phyloP scores from a whole-genome alignment of 2,797 vertebrate species.

The Xenentodon cancila region DNA sequence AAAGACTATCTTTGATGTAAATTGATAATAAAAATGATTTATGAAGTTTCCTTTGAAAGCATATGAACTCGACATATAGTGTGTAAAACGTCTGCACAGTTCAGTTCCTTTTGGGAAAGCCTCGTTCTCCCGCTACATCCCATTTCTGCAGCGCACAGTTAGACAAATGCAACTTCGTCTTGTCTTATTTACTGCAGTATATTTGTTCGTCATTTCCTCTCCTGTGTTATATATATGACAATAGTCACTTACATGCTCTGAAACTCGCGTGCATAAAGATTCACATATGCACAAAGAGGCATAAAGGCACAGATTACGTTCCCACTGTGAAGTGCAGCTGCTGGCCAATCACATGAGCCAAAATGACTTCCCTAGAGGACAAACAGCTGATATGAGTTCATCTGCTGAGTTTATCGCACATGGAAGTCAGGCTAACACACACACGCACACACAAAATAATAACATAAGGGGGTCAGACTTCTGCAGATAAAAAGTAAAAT shows the following conservation, averaged over 20 bases:
- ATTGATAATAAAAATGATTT: slow-evolving; percentile 10
- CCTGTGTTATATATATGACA: neutral
- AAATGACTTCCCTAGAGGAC: slow-evolving; percentile 49
- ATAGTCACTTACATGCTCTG: neutral
- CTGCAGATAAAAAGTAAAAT: slow-evolving; percentile 26
- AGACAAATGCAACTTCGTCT: neutral
- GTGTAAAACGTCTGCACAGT: neutral
- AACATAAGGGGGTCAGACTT: slow-evolving; percentile 15
- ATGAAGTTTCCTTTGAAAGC: slow-evolving; percentile 5
- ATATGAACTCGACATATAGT: slow-evolving; percentile 2
- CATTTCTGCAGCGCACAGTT: slow-evolving; percentile 31
- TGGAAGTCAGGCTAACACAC: slow-evolving; percentile 22
- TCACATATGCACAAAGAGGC: slow-evolving; percentile 13
- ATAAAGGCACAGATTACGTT: slow-evolving; percentile 8
- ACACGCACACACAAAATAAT: slow-evolving; percentile 3
- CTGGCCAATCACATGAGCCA: slow-evolving; percentile 60
- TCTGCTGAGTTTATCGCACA: slow-evolving; percentile 65
- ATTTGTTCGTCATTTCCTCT: neutral
- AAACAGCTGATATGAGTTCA: slow-evolving; percentile 71
- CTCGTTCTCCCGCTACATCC: slow-evolving; percentile 36
- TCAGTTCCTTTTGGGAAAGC: slow-evolving; percentile 31
- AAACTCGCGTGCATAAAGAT: neutral
- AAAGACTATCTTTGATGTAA: neutral
- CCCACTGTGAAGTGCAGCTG: slow-evolving; percentile 55
- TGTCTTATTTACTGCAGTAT: slow-evolving; percentile 1